Base-by-base conservation (phyloP, 2,797 vertebrate species). In the Stomatorhinus walkeri region DNA sequence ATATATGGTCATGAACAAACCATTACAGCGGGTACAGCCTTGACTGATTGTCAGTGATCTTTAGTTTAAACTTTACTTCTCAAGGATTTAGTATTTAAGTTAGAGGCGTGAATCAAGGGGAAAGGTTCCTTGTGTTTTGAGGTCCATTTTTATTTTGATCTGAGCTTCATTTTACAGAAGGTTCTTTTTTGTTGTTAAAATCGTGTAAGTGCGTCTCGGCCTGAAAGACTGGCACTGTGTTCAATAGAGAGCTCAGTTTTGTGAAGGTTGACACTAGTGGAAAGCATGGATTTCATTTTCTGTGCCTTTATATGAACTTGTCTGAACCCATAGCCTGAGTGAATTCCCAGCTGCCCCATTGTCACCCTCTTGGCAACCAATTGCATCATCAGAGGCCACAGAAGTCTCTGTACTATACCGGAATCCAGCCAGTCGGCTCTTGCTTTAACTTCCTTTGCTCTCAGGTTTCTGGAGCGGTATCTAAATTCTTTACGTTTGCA, bases 341-440 rank as follows among this genome's bases (percentile, higher is more conserved):
- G 49, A 68, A 32, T 90, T 85, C 86, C 87, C 36, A 49, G 87
- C 88, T 68, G 46, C 46, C 46, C 64, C 59, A 5, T 89, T 90
- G 61, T 43, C 86, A 89, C 85, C 87, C 83, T 68, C 76, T 92
- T 85, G 81, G 81, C 81, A 85, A 48, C 48, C 9, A 59, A 10
- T 88, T 56, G 43, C 84, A 79, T 9, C 51, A 19, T 89, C 36
- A 19, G 36, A 59, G 68, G 87, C 89, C 87, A 43, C 79, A 48
- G 6, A 64, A 12, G 48, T n/a, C 72, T 36, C 32, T 61, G 52
- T 9, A 24, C 32, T 16, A 7, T 76, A 8, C 24, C 16, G 88
- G 79, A 88, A 88, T 76, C 89, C 88, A 32, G 84, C 81, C 68
- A 88, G 89, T 89, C 64, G 86, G 12, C 32, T 8, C 87, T 36